Percentiles rank a stretch among this genome's conserved stretches.
phyloP scores from a whole-genome alignment of 2,797 vertebrate species.

The Diplodus sargus region DNA sequence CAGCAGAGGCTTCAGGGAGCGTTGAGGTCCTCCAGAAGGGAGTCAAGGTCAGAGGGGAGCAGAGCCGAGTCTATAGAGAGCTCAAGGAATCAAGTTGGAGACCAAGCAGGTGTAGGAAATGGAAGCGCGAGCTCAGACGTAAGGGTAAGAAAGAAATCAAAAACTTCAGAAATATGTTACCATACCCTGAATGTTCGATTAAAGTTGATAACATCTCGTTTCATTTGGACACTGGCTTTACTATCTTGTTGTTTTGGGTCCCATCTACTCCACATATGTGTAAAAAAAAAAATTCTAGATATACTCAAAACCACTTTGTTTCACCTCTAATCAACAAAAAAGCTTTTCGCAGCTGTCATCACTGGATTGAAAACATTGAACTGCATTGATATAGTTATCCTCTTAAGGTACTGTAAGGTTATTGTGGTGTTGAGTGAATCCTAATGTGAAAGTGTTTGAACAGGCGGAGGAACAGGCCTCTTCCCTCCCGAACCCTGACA shows the following conservation, averaged over 20 bases:
- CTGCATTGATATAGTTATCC: conserved; percentile 1
- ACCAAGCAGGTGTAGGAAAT: conserved; percentile 38
- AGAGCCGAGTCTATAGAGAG: conserved; percentile 32
- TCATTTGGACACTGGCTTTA: neutral
- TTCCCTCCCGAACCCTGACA: conserved; percentile 55
- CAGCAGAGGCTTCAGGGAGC: conserved; percentile 52
- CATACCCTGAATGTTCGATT: neutral
- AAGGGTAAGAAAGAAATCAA: conserved; percentile 50
- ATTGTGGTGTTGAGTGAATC: neutral
- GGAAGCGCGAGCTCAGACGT: conserved; percentile 29
- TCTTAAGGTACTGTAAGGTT: neutral
- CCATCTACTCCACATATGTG: too few relatives aligned
- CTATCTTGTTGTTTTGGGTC: neutral
- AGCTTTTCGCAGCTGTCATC: too few relatives aligned
- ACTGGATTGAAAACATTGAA: neutral
- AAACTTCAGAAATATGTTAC: neutral
- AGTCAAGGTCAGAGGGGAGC: conserved; percentile 42
- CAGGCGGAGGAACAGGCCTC: conserved; percentile 61
- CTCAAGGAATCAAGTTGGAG: conserved; percentile 33
- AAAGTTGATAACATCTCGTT: neutral
- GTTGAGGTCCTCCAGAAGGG: conserved; percentile 51
- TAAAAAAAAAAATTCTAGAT: too few relatives aligned
- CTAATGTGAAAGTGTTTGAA: conserved; percentile 37
- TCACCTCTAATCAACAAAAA: neutral
- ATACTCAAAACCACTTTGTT: neutral